Evolutionary conservation across 1,140 invertebrate species (phyloP).

Genomic region (Rhynchophorus ferrugineus): DNA sequence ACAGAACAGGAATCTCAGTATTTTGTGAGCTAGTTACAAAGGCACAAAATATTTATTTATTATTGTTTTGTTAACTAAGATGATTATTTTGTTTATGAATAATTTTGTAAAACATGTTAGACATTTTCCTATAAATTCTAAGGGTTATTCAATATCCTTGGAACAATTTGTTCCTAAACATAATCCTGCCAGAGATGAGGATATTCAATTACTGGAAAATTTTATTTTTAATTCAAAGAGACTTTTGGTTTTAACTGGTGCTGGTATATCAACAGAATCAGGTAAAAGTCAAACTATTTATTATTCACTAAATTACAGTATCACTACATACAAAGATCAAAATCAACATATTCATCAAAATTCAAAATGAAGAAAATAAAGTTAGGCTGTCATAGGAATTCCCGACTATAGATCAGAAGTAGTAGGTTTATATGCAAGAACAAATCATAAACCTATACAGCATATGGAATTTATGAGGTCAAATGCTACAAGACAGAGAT

Average conservation of each 20-base stretch:
- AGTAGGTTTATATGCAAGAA: constrained; percentile 85
- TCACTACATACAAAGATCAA: background rate
- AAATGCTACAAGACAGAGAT: constrained; percentile 63
- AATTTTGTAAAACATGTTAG: no score
- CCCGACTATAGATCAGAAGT: constrained; percentile 90
- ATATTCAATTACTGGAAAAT: constrained; percentile 54
- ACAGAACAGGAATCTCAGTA: no score
- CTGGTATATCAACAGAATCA: constrained; percentile 92
- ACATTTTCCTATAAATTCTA: no score
- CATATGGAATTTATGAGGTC: constrained; percentile 79
- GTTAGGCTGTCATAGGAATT: constrained; percentile 78
- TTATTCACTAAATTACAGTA: background rate
- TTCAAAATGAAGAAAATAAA: no score
- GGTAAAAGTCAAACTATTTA: constrained; percentile 38
- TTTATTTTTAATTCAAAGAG: constrained; percentile 56
- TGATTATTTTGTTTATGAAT: no score
- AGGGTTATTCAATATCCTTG: no score
- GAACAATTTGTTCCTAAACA: constrained; percentile 64
- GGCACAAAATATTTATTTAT: no score
- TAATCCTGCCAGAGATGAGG: constrained; percentile 50
- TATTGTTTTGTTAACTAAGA: no score
- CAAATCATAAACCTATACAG: constrained; percentile 72
- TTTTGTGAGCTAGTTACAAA: no score
- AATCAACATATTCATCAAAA: background rate
- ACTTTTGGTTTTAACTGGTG: constrained; percentile 77